Percentiles rank a stretch among this genome's conserved stretches.
These are phyloP conservation scores for Leuciscus idus DNA, from an alignment of 2,113 vertebrate species.

Conservation along the genomic window DNA sequence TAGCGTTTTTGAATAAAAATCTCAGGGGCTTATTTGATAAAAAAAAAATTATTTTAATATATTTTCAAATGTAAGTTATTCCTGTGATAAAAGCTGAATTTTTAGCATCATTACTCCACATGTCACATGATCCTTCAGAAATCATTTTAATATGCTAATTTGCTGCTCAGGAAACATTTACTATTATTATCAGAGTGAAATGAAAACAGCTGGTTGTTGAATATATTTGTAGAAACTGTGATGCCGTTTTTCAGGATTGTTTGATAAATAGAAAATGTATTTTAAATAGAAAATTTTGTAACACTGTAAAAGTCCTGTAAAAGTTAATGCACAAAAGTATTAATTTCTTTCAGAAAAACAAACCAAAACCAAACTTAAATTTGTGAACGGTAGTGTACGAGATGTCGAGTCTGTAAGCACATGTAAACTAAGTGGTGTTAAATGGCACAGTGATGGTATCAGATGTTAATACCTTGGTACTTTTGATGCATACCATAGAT, in stretches of 20 bases:
- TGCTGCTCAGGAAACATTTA: too few species aligned
- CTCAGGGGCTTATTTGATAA: not conserved
- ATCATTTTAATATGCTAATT: not conserved
- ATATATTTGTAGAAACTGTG: too few species aligned
- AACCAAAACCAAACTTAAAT: not conserved
- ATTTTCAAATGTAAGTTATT: not conserved
- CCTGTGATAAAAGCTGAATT: not conserved
- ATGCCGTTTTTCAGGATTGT: too few species aligned
- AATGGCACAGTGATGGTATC: not conserved
- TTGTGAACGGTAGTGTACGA: not conserved
- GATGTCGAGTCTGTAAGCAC: not conserved
- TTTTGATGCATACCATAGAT: not conserved
- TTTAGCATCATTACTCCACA: not conserved
- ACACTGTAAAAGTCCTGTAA: too few species aligned
- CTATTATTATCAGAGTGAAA: too few species aligned
- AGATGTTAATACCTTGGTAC: not conserved
- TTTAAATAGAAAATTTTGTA: too few species aligned
- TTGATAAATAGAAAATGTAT: too few species aligned
- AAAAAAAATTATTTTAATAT: too few species aligned
- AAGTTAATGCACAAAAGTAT: too few species aligned
- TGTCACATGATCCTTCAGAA: not conserved
- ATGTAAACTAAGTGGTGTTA: not conserved
- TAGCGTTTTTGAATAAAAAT: not conserved
- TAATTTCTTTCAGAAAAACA: not conserved
- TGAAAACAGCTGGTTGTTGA: too few species aligned